These are phyloP conservation scores for Leptobrachium ailaonicum DNA, from an alignment of 2,113 vertebrate species.

Conservation along the genomic window DNA sequence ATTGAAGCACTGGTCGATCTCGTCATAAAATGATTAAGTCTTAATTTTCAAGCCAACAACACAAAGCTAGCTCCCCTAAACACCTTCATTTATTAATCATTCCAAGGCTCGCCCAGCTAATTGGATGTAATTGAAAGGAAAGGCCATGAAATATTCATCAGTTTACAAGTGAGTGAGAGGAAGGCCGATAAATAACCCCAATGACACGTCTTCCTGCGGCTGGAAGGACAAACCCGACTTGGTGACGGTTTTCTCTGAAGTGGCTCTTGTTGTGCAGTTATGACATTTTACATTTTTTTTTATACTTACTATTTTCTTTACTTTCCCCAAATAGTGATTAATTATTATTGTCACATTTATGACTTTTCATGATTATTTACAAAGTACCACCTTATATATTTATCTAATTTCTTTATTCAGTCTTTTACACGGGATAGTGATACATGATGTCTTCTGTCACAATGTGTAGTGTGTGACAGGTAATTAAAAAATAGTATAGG, in stretches of 20 bases:
- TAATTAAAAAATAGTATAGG: too few species aligned
- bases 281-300: too few species aligned
- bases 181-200: neutral
- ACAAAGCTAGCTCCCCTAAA: neutral
- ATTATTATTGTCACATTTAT: too few species aligned
- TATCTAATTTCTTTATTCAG: too few species aligned
- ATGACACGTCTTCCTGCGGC: neutral
- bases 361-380: too few species aligned
- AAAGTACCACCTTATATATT: too few species aligned
- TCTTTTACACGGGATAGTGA: too few species aligned
- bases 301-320: too few species aligned
- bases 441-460: too few species aligned
- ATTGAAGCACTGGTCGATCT: slow-evolving; percentile 22
- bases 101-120: slow-evolving; percentile 2
- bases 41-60: slow-evolving; percentile 19
- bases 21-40: slow-evolving; percentile 32
- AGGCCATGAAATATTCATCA: slow-evolving; percentile 26
- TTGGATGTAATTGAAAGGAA: slow-evolving; percentile 16
- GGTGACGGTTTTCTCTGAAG: neutral
- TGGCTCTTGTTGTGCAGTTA: neutral
- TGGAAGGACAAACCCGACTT: neutral
- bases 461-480: too few species aligned
- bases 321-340: too few species aligned
- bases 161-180: neutral
- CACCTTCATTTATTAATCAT: slow-evolving; percentile 31